These are phyloP conservation scores for Tonatia bakeri DNA, from an alignment of 2,113 vertebrate species.

Conservation along the genomic window DNA sequence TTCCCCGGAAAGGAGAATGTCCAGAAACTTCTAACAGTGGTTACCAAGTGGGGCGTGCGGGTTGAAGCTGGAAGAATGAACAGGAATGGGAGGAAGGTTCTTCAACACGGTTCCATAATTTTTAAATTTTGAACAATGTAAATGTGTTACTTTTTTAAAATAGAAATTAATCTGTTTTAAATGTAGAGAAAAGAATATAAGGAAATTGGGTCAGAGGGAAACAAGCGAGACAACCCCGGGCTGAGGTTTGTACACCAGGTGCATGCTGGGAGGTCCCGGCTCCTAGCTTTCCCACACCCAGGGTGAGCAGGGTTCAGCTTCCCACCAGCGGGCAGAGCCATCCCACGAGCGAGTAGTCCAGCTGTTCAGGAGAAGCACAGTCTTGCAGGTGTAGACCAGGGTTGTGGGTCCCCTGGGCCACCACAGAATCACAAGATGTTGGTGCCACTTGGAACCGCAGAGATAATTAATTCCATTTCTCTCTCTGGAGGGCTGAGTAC, in stretches of 20 bases:
- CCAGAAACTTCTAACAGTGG: background rate
- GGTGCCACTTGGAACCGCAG: background rate
- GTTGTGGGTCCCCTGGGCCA: background rate
- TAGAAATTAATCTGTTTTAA: background rate
- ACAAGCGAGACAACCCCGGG: background rate
- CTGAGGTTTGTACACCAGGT: fast-evolving
- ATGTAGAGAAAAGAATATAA: background rate
- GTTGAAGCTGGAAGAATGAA: background rate
- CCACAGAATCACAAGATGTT: background rate
- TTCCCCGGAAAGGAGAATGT: background rate
- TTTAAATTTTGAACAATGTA: background rate
- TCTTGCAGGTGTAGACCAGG: too few relatives aligned
- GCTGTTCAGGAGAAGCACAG: fast-evolving
- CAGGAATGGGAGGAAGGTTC: background rate
- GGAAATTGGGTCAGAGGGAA: background rate
- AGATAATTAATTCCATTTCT: too few relatives aligned
- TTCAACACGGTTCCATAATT: background rate
- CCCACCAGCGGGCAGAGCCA: background rate
- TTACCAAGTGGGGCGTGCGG: fast-evolving
- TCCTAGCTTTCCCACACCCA: background rate
- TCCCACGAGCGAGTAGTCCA: fast-evolving
- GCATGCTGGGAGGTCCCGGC: fast-evolving
- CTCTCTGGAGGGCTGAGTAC: background rate
- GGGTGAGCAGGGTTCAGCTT: fast-evolving
- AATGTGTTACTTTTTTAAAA: background rate